These are phyloP conservation scores for Drosophila yakuba DNA, from an alignment of 1,140 invertebrate genomes.

Conservation along the genomic window DNA sequence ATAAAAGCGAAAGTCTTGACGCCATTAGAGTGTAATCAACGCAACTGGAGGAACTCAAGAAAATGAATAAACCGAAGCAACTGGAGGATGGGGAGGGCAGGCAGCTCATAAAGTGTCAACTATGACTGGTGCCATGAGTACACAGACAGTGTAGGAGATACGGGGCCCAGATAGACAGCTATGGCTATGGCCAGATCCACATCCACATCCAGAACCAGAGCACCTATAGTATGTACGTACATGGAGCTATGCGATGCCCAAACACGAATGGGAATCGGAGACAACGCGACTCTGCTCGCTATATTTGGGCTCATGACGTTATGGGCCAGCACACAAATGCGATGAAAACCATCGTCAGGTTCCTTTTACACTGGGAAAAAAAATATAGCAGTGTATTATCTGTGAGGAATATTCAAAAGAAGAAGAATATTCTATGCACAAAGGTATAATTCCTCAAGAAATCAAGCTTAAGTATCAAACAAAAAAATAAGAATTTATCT, in stretches of 20 bases:
- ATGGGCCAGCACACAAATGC: conserved; percentile 51
- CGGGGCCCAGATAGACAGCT: conserved; percentile 20
- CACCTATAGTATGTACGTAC: neutral
- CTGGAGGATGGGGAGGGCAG: neutral
- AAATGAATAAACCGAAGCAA: neutral
- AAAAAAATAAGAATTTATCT: no score
- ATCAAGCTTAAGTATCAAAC: no score
- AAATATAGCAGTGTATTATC: neutral
- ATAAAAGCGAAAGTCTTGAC: conserved; percentile 83
- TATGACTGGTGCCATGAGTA: conserved; percentile 78
- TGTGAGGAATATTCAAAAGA: no score
- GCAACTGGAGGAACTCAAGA: neutral
- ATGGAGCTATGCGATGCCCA: conserved; percentile 47
- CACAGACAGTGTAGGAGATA: conserved; percentile 48
- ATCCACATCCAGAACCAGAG: conserved; percentile 15
- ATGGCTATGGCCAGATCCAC: conserved; percentile 7
- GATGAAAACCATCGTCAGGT: conserved; percentile 49
- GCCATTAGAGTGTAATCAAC: conserved; percentile 75
- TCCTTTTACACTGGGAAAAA: conserved; percentile 14
- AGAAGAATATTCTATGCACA: no score
- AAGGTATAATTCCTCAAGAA: no score
- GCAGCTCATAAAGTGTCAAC: conserved; percentile 73
- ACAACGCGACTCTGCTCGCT: conserved; percentile 32
- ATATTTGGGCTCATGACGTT: conserved; percentile 42
- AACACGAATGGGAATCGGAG: conserved; percentile 53